Conservation (phyloP, 37 sponge, comb jelly and placozoan species). For the Haliclona indistincta region DNA sequence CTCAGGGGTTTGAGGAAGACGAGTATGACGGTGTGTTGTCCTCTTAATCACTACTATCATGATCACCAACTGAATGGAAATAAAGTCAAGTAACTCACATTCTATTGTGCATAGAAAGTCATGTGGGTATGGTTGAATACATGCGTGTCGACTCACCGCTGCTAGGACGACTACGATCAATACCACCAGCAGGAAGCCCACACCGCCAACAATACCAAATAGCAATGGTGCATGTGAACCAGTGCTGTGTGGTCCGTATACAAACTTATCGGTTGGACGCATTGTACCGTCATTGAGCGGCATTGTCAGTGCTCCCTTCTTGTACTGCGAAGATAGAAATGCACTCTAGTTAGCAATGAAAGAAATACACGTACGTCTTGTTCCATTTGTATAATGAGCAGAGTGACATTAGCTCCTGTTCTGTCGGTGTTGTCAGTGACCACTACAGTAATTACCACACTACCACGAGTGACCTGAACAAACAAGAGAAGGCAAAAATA, state of each 20-base stretch:
- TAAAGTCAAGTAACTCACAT: too few relatives aligned
- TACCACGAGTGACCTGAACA: conserved; percentile 20
- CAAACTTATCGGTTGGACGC: conserved; percentile 15
- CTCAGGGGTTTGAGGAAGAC: too few relatives aligned
- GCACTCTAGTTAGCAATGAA: background rate
- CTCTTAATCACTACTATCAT: too few relatives aligned
- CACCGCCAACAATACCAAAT: too few relatives aligned
- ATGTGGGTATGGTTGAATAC: too few relatives aligned
- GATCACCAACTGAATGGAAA: too few relatives aligned
- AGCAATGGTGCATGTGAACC: too few relatives aligned
- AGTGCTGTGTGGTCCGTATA: background rate
- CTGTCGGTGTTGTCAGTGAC: conserved; percentile 2
- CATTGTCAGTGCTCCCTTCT: conserved; percentile 2
- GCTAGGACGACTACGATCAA: too few relatives aligned
- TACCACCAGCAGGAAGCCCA: too few relatives aligned
- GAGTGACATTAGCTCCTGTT: conserved; percentile 30
- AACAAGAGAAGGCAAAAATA: background rate
- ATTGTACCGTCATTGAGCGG: background rate
- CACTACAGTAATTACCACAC: conserved; percentile 27
- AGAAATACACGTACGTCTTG: conserved; percentile 36
- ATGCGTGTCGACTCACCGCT: too few relatives aligned
- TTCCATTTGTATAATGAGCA: conserved; percentile 27
- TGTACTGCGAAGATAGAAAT: conserved; percentile 9
- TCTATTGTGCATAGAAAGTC: too few relatives aligned
- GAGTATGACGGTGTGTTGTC: too few relatives aligned